These are phyloP conservation scores for Philereme transversata DNA, from an alignment of 2,888 invertebrate genomes.

Conservation along the genomic window DNA sequence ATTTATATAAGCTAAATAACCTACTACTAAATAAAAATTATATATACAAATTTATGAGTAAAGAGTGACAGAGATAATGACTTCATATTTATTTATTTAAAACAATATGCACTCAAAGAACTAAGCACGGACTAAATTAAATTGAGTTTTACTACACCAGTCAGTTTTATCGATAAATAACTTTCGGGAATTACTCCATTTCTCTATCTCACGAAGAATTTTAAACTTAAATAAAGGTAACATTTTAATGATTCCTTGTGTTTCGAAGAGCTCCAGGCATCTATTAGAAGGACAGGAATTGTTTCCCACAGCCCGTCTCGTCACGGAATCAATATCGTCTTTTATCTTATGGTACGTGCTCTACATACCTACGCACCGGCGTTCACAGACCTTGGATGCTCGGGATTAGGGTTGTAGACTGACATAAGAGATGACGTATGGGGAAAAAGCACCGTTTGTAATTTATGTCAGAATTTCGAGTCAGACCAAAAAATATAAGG, in stretches of 20 bases:
- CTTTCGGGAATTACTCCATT: no score
- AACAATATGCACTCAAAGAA: no score
- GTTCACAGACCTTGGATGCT: conserved; percentile 39
- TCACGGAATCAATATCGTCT: conserved; percentile 83
- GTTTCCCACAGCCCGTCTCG: conserved; percentile 78
- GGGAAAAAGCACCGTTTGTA: background rate
- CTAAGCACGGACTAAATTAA: no score
- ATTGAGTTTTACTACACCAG: no score
- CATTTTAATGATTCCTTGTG: conserved; percentile 58
- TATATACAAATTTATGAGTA: no score
- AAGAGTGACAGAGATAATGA: no score
- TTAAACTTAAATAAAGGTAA: conserved; percentile 31
- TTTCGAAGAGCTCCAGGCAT: conserved; percentile 68
- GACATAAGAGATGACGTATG: background rate
- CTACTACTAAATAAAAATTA: no score
- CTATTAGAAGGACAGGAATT: conserved; percentile 77
- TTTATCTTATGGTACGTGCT: conserved; percentile 81
- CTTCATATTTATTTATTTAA: no score
- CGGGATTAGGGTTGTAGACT: background rate
- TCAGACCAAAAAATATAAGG: background rate
- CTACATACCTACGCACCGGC: conserved; percentile 69
- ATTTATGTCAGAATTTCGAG: background rate
- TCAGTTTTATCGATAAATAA: no score
- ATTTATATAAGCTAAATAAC: no score
- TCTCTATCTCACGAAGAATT: no score